Base-by-base conservation (phyloP, 2,888 invertebrate species). In the Diadegma fenestrale region DNA sequence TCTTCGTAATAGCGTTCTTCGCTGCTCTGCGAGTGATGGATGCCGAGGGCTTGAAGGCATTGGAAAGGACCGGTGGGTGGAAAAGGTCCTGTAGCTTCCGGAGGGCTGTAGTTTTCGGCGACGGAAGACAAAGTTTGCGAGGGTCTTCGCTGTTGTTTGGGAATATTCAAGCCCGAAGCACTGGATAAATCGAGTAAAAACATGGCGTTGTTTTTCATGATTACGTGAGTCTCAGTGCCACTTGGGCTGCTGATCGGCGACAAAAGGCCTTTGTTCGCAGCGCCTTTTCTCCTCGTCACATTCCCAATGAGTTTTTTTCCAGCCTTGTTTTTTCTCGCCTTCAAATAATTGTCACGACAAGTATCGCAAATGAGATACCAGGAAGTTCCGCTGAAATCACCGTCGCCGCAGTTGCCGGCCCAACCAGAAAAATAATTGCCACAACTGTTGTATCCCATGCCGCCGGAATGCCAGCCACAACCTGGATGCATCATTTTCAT, bases 351-450 rank as follows among this genome's bases (percentile, higher is more conserved):
- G 76, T 98, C 97, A 10, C 98, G 96, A 92, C 99, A 99, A 64
- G 95, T 95, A 92, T 98, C 98, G 94, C 99, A 99, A 92, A 98
- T 96, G 41, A 99, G 95, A 94, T 99, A 99, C 98, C 98, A 98
- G 19, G 98, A 96, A 86, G 96, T 96, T 61, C 95, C 95, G 68
- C 97, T 97, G 45, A 97, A 95, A 37, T 98, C 97, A 2, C 97
- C 97, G 91, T 98, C 97, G 58, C 98, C 98, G 92, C 98, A 98
- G 91, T 97, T 97, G 3, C 98, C 98, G 0, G 97, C 97, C 98
- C 98, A 98, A 1, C 98, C 98, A 61, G 97, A 96, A 91, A 97
- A 97, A 94, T 97, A 99, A 89, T 96, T 96, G 1, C 99, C 99
- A 41, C 96, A 96, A 84, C 98, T 98, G 94, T 99, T 99, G 95